phyloP scores from a whole-genome alignment of 1,140 invertebrate species.

The Drosophila prosaltans region DNA sequence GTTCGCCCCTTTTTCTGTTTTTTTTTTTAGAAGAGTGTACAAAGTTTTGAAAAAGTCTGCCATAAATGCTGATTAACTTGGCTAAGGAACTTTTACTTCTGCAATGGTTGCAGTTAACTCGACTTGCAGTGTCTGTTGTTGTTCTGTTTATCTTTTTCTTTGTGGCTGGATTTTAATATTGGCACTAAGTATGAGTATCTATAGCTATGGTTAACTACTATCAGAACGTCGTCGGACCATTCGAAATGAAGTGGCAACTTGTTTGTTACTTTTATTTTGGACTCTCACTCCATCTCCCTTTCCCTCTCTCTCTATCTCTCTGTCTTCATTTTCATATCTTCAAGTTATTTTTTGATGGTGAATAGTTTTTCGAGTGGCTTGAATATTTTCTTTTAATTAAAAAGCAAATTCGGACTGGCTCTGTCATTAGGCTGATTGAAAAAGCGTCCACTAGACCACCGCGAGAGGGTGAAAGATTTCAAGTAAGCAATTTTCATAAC shows the following conservation, averaged over 20 bases:
- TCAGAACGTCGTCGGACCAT: constrained; percentile 62
- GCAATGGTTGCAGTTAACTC: constrained; percentile 7
- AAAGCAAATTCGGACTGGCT: constrained; percentile 70
- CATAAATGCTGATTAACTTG: constrained; percentile 77
- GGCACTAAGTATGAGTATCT: constrained; percentile 59
- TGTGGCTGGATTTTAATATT: constrained; percentile 75
- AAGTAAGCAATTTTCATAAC: constrained; percentile 74
- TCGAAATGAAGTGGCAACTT: constrained; percentile 79
- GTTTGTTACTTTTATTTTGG: constrained; percentile 79
- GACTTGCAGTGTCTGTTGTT: constrained; percentile 31
- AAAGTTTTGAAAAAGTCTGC: constrained; percentile 45
- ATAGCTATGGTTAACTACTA: constrained; percentile 35
- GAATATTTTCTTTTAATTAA: constrained; percentile 78
- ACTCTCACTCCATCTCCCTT: constrained; percentile 30
- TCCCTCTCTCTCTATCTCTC: constrained; percentile 24
- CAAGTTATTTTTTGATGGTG: constrained; percentile 27
- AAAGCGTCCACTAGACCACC: constrained; percentile 9
- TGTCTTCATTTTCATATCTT: constrained; percentile 11
- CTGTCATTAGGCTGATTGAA: constrained; percentile 80
- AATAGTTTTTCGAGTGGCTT: constrained; percentile 69
- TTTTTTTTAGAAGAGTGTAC: constrained; percentile 14
- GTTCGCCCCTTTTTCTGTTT: background rate
- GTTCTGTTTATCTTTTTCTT: constrained; percentile 69
- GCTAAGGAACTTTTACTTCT: constrained; percentile 15
- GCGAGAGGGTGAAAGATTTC: constrained; percentile 29